phyloP scores from a whole-genome alignment of 1,140 invertebrate species.

The Metopolophium dirhodum region DNA sequence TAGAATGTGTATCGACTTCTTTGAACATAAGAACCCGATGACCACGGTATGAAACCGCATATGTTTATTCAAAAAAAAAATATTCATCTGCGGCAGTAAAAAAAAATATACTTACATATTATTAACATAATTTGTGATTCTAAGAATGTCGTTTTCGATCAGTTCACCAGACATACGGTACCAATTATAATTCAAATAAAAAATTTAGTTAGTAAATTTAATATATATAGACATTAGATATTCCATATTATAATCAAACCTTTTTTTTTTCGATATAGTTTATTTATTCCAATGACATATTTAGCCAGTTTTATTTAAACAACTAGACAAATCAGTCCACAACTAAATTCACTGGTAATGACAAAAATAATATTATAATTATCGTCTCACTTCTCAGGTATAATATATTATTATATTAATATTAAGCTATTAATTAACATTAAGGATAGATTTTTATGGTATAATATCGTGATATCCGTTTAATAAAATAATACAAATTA shows the following conservation, averaged over 20 bases:
- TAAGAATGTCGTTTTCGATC: background rate
- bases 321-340: background rate
- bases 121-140: background rate
- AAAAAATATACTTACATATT: background rate
- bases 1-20: conserved; percentile 56
- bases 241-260: background rate
- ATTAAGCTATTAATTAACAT: background rate
- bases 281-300: background rate
- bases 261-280: background rate
- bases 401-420: background rate
- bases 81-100: background rate
- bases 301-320: background rate
- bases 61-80: conserved; percentile 17
- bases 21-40: conserved; percentile 31
- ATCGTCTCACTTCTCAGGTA: background rate
- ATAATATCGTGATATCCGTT: background rate
- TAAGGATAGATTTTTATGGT: background rate
- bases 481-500: accelerated
- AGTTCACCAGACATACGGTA: background rate
- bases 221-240: background rate
- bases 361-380: background rate
- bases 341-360: background rate
- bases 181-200: background rate
- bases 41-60: conserved; percentile 35
- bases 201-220: background rate